phyloP scores from a whole-genome alignment of 2,113 vertebrate genomes.

The Laticauda laticaudata region DNA sequence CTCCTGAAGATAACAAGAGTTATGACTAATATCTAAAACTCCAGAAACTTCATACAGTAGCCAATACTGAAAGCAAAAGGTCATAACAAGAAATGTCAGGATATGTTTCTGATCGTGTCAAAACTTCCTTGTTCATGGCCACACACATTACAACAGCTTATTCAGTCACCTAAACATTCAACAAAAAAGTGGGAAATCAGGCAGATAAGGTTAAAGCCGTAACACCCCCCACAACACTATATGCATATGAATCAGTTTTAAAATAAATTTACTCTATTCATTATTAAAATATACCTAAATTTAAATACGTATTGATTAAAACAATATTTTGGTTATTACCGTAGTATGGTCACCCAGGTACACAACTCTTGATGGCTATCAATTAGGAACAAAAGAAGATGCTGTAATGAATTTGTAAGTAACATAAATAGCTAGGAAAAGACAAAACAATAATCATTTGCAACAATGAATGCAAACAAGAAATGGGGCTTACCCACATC shows the following conservation, averaged over 20 bases:
- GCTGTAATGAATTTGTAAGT: neutral
- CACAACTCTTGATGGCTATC: neutral
- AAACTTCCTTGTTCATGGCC: neutral
- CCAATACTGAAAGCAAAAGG: neutral
- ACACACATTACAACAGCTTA: neutral
- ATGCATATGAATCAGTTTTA: constrained; percentile 51
- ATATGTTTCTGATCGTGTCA: constrained; percentile 17
- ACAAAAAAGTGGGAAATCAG: constrained; percentile 17
- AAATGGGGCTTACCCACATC: neutral
- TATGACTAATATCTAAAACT: neutral
- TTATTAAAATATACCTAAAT: constrained; percentile 44
- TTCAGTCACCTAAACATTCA: constrained; percentile 10
- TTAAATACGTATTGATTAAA: neutral
- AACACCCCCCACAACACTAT: neutral
- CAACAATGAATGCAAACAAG: neutral
- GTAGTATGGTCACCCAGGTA: neutral
- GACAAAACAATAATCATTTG: neutral
- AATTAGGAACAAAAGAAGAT: neutral
- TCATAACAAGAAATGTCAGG: constrained; percentile 21
- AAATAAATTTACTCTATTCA: constrained; percentile 52
- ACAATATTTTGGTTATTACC: neutral
- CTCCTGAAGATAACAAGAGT: neutral
- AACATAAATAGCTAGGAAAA: neutral
- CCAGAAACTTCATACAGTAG: neutral
- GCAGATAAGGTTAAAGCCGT: constrained; percentile 19